Base-by-base conservation (phyloP, 2,797 vertebrate genomes). In the Ficedula albicollis region DNA sequence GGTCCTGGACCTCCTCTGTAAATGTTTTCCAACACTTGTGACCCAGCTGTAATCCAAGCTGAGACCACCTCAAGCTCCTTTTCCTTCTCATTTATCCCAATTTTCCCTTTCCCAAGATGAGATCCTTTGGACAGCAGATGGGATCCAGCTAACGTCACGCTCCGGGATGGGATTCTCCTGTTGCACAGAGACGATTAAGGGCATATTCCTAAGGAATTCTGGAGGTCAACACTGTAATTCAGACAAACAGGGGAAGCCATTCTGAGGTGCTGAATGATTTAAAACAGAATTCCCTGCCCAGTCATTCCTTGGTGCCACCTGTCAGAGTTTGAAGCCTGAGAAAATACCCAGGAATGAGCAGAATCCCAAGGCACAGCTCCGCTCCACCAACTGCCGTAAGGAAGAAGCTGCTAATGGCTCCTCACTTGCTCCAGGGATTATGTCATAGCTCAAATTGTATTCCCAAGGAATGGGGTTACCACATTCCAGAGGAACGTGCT, bases 331-430 rank as follows among this genome's bases (percentile, higher is more conserved):
- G 95, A 97, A 98, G 98, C 98, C 98, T 98, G 98, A 98, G 98
- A 99, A 99, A 98, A 98, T 97, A 96, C 78, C 95, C 72, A 95
- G 98, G 98, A 98, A 98, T 98, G 98, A 98, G 96, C 91, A 98
- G 98, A 98, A 98, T 97, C 90, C 52, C 46, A 36, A 89, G 90
- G 41, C 69, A 0, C 73, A 43, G 91, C 91, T 72, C 69, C 2
- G 4, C 70, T 76, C 93, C 89, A 92, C 93, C 97, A 96, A 96
- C 96, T 95, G 95, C 81, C 13, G 84, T 93, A 96, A 97, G 85
- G 84, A 97, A 98, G 96, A 97, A 97, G 89, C 95, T 86, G 96
- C 94, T 97, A 96, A 97, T 93, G 96, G 96, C 95, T 97, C 97
- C 84, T 96, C 96, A 96, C 96, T 97, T 95, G 95, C 92, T 94